Evolutionary conservation across 2,888 invertebrate genomes (phyloP), one percentile per base, ranked within the genome.

Genomic region (Dynastes maya): DNA sequence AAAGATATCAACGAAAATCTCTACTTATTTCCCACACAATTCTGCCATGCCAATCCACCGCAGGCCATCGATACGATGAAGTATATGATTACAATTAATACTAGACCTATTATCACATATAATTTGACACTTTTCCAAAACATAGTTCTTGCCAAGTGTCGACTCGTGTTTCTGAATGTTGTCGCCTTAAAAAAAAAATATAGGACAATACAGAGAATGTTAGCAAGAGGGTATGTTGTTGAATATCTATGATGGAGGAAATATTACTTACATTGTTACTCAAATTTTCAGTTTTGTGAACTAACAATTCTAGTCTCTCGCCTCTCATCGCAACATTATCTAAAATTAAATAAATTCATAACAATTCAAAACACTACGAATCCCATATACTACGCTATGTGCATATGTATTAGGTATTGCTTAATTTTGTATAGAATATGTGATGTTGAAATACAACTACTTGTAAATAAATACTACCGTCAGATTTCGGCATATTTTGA

Each of bases 51-150:
- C 9, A 96, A 89, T 1, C 96, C 96, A 9, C 97, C 97, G 86
- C 97, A 98, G 1, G 95, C 92, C 91, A 97, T 95, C 63, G 95
- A 95, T 2, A 97, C 93, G 80, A 98, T 94, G 80, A 97, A 91
- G 88, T 97, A 98, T 32, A 96, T 88, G 40, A 95, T 92, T 72
- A 95, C 86, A 82, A 94, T 90, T 68, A 95, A 89, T 75, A 94
- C 90, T 3, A 90, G 88, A 29, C 90, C 93, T 82, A 94, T 90
- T 81, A 97, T 93, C 11, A 95, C 91, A 84, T 97, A 97, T 86
- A 97, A 91, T 88, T 98, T 97, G 16, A 97, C 92, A 87, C 97
- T 98, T 89, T 97, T 97, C 97, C 97, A 97, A 89, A 96, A 98
- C 89, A 98, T 91, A 16, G 96, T 94, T 58, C 97, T 91, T 51